Conservation (phyloP, 2,113 vertebrate species). For the Pyrgilauda ruficollis region DNA sequence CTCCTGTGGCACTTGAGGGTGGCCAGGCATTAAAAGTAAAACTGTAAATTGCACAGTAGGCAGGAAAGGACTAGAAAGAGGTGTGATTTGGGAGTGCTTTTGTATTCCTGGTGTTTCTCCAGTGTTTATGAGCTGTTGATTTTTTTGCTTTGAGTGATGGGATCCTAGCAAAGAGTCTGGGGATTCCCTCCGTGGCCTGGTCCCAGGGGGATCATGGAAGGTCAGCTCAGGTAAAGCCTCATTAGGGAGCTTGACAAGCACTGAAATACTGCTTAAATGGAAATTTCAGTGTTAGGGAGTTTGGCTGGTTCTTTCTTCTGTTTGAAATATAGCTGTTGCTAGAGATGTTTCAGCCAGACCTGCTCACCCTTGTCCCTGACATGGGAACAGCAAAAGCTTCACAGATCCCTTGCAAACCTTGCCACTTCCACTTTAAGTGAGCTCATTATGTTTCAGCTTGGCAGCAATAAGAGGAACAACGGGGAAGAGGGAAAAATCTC, state of each 20-base stretch:
- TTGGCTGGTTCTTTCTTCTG: fast-evolving
- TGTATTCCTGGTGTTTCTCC: neutral
- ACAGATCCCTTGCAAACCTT: neutral
- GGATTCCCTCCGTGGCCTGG: neutral
- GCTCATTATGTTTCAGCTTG: slow-evolving; percentile 16
- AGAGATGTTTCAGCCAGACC: neutral
- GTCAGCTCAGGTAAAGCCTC: neutral
- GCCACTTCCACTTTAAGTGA: neutral
- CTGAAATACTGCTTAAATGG: neutral
- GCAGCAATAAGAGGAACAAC: neutral
- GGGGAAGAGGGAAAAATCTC: neutral
- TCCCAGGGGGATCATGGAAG: neutral
- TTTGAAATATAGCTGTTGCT: neutral
- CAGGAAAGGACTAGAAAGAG: neutral
- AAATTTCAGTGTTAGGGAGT: neutral
- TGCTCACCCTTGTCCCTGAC: neutral
- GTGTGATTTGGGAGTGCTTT: neutral
- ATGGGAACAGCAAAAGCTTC: neutral
- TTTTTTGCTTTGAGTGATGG: neutral
- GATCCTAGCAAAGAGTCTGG: neutral
- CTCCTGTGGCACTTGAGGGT: neutral
- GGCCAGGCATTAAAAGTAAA: neutral
- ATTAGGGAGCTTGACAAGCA: neutral
- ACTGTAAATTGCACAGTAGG: neutral
- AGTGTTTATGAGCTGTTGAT: neutral